phyloP scores from a whole-genome alignment of 2,797 vertebrate species.

The Carcharodon carcharias region DNA sequence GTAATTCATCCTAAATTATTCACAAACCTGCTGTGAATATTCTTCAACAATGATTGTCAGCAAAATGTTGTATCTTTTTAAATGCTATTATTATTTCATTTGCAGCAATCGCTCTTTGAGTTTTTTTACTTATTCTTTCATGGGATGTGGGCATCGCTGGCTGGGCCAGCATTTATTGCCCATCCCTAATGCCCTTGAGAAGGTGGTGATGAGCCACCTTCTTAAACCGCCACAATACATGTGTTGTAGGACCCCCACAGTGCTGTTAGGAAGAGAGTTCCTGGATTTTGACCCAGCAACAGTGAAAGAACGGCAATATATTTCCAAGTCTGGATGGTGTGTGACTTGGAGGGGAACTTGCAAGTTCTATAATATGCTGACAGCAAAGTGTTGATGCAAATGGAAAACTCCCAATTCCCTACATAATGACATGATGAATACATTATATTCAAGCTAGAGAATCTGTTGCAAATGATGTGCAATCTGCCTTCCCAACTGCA shows the following conservation, averaged over 20 bases:
- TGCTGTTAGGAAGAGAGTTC: too few species aligned
- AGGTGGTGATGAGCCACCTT: too few species aligned
- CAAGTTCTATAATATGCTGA: neutral
- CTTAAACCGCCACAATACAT: too few species aligned
- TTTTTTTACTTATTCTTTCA: neutral
- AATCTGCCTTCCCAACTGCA: neutral
- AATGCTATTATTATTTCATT: neutral
- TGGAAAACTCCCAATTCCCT: neutral
- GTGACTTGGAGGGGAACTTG: too few species aligned
- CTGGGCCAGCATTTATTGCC: too few species aligned
- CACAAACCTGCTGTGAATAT: neutral
- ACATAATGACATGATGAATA: neutral
- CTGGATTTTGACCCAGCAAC: too few species aligned
- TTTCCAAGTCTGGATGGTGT: too few species aligned
- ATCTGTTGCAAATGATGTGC: neutral
- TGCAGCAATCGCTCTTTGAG: neutral
- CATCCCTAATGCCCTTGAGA: too few species aligned
- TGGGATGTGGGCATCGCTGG: too few species aligned
- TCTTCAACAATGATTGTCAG: neutral
- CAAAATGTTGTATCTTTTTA: neutral
- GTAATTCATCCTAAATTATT: constrained; percentile 3
- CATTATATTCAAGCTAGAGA: neutral
- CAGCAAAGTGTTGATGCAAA: neutral
- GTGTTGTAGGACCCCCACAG: too few species aligned
- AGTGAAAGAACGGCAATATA: too few species aligned